Conservation (phyloP, 2,888 invertebrate genomes). For the Drosophila dives region DNA sequence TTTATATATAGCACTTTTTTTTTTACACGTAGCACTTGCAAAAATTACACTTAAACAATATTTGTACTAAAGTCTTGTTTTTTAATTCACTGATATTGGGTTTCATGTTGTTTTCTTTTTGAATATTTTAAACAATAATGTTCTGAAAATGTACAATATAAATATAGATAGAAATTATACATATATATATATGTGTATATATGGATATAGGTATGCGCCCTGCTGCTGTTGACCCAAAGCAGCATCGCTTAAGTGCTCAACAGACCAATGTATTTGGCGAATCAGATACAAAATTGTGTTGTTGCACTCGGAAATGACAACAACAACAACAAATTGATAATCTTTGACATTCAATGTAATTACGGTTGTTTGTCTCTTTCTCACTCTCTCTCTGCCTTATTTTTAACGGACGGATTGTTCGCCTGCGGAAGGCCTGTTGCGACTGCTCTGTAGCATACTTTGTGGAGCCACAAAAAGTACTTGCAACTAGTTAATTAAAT, state of each 20-base stretch:
- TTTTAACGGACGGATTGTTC: conserved; percentile 15
- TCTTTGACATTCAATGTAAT: conserved; percentile 28
- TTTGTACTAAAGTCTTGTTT: background rate
- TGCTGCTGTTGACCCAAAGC: background rate
- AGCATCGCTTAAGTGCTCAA: background rate
- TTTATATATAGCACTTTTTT: background rate
- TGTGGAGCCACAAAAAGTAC: conserved; percentile 8
- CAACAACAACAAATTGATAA: conserved; percentile 12
- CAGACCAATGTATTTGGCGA: background rate
- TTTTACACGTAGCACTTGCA: background rate
- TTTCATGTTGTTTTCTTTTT: background rate
- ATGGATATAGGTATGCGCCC: background rate
- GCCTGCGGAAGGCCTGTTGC: conserved; percentile 46
- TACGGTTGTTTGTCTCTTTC: conserved; percentile 7
- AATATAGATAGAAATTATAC: background rate
- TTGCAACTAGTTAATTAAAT: background rate
- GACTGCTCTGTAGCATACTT: conserved; percentile 26
- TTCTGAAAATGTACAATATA: background rate
- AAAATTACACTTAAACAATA: background rate
- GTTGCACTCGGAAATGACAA: background rate
- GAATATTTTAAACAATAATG: background rate
- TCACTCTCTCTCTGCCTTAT: conserved; percentile 9
- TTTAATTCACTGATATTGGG: background rate
- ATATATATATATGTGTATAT: background rate
- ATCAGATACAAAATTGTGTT: background rate